Evolutionary conservation across 1,140 invertebrate species (phyloP), one percentile per base, ranked within the genome.

Genomic region (Drosophila arizonae): DNA sequence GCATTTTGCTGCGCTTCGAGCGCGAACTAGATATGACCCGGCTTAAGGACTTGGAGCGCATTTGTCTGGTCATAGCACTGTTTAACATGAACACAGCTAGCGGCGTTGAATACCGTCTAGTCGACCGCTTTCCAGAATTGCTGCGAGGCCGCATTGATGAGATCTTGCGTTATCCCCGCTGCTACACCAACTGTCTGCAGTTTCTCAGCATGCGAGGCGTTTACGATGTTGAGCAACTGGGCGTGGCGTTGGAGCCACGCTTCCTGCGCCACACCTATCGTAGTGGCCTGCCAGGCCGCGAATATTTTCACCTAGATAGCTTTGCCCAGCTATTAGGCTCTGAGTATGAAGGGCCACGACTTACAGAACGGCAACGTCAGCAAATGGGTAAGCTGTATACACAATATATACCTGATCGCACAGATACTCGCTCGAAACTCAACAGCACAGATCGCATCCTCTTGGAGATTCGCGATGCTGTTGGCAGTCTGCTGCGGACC

Each of bases 11-110:
- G 13, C 91, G 90, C 68, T 93, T 92, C 65, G 65, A 90, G 10
- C 58, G 73, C 9, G 66, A 91, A 77, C 13, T 93, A 2, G 41
- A 90, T 3, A 26, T 58, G 1, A 78, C 92, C 0, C 92, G 94
- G 57, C 51, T 95, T 0, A 95, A 95, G 91, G 95, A 95, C 72
- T 81, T 95, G 9, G 95, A 95, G 90, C 92, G 94, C 65, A 85
- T 95, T 2, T 71, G 93, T 4, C 92, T 93, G 62, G 85, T 90
- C 2, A 86, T 94, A 21, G 89, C 86, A 4, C 91, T 93, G 63
- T 94, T 93, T 41, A 92, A 94, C 79, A 89, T 92, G 54, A 64
- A 90, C 11, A 91, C 92, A 10, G 36, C 90, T 72, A 90, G 89
- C 26, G 78, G 86, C 0, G 80, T 90, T 45, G 90, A 87, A 4